Conservation (phyloP, 2,888 invertebrate genomes). For the Mesorhabditis sp. region DNA sequence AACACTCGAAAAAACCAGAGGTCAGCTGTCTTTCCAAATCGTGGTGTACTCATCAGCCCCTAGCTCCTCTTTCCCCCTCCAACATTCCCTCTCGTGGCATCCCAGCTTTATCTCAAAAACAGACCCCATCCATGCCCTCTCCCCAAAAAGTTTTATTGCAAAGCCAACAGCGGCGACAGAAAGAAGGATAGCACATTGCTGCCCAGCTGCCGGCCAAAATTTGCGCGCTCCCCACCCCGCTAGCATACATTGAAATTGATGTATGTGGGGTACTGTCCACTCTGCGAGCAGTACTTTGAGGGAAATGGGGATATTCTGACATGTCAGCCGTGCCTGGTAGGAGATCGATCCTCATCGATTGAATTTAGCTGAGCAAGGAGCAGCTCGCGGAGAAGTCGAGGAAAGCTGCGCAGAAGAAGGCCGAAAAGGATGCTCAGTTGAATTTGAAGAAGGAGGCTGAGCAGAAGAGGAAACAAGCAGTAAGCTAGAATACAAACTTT, state of each 20-base stretch:
- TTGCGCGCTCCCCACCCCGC: no score
- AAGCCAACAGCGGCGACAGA: not conserved
- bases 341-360: no score
- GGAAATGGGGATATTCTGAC: no score
- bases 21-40: not conserved
- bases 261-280: no score
- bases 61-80: not conserved
- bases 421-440: conserved; percentile 6
- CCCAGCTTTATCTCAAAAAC: not conserved
- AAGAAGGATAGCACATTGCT: no score
- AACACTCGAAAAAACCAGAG: not conserved
- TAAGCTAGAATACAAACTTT: not conserved
- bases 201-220: no score
- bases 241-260: no score
- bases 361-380: conserved; percentile 1
- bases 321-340: no score
- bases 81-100: conserved; percentile 1
- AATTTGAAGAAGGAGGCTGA: not conserved
- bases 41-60: not conserved
- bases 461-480: conserved; percentile 1
- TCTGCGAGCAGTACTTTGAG: no score
- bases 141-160: not conserved
- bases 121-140: not conserved
- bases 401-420: not conserved
- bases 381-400: not conserved